Evolutionary conservation across 2,113 vertebrate species (phyloP).

Genomic region (Mus musculus): GRCm39 chr6:91598501-91599000

Average conservation of each 20-base stretch:
- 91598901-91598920: background rate
- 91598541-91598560: constrained; percentile 51
- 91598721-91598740: background rate
- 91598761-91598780: background rate
- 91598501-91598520: background rate
- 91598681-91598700: constrained; percentile 69
- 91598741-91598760: background rate
- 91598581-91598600: constrained; percentile 73
- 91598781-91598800: background rate
- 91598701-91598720: background rate
- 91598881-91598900: background rate
- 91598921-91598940: background rate
- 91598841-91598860: accelerated
- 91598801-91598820: background rate
- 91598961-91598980: background rate
- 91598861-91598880: background rate
- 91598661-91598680: constrained; percentile 63
- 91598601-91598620: constrained; percentile 60
- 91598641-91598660: constrained; percentile 79
- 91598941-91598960: no score
- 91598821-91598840: accelerated
- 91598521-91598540: background rate
- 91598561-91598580: constrained; percentile 67
- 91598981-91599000: background rate
- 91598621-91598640: constrained; percentile 81